Conservation (phyloP, 2,113 vertebrate genomes). For the Hoplias malabaricus region DNA sequence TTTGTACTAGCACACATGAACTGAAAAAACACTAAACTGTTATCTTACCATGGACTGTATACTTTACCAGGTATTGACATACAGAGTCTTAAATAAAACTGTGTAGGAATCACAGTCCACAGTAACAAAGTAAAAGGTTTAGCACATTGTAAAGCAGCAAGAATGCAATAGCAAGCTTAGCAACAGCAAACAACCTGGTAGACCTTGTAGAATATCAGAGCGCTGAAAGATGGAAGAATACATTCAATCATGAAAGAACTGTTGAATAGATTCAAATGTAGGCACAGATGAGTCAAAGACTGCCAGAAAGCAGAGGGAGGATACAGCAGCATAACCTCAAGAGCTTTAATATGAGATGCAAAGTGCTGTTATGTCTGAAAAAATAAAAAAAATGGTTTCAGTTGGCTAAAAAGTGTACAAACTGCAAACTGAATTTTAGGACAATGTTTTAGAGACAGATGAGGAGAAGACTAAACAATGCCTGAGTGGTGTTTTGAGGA, state of each 20-base stretch:
- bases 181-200: not conserved
- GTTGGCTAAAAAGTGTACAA: constrained; percentile 14
- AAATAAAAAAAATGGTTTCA: constrained; percentile 5
- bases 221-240: not conserved
- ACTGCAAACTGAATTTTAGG: not conserved
- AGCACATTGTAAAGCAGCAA: not conserved
- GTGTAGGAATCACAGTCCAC: not conserved
- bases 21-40: not conserved
- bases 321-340: constrained; percentile 2
- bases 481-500: not conserved
- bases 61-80: no score
- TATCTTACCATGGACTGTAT: no score
- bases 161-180: not conserved
- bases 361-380: not conserved
- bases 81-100: no score
- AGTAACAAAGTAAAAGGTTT: not conserved
- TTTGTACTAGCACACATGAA: no score
- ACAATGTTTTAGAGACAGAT: constrained; percentile 13
- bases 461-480: not conserved
- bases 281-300: constrained; percentile 19
- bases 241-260: not conserved
- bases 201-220: not conserved
- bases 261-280: not conserved
- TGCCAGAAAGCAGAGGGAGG: constrained; percentile 2
- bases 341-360: constrained; percentile 20